These are phyloP conservation scores for Schizothorax lantsangensis DNA, from an alignment of 2,797 vertebrate species.

Conservation along the genomic window DNA sequence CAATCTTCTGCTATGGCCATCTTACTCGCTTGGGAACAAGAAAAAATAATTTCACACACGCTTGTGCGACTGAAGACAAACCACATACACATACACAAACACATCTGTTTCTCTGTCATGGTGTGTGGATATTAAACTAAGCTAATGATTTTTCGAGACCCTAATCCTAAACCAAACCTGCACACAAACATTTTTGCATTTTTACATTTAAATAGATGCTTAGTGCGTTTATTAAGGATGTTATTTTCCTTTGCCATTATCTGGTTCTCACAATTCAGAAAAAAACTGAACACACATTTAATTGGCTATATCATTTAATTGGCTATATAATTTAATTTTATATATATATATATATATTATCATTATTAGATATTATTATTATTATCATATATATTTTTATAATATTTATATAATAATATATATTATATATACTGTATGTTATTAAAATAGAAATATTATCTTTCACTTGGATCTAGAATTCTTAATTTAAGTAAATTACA, in stretches of 20 bases:
- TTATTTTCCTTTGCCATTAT: not conserved
- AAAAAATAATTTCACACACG: conserved; percentile 37
- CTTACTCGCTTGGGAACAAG: not conserved
- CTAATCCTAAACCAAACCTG: not conserved
- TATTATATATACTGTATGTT: not conserved
- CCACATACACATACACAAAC: not conserved
- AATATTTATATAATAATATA: too few species aligned
- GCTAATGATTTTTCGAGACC: not conserved
- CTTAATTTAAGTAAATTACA: not conserved
- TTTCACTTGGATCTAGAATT: not conserved
- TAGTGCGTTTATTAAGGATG: not conserved
- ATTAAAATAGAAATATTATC: not conserved
- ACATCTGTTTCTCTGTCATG: conserved; percentile 1
- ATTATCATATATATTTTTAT: too few species aligned
- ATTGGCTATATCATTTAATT: too few species aligned
- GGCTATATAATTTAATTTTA: too few species aligned
- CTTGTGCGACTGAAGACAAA: not conserved
- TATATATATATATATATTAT: too few species aligned
- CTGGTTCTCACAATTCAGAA: not conserved
- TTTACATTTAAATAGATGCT: not conserved
- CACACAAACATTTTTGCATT: not conserved
- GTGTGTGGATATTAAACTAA: not conserved
- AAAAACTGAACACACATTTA: not conserved
- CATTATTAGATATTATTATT: too few species aligned
- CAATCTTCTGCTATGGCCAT: conserved; percentile 8